Base-by-base conservation (phyloP, 2,888 invertebrate genomes). In the Ligdia adustata region DNA sequence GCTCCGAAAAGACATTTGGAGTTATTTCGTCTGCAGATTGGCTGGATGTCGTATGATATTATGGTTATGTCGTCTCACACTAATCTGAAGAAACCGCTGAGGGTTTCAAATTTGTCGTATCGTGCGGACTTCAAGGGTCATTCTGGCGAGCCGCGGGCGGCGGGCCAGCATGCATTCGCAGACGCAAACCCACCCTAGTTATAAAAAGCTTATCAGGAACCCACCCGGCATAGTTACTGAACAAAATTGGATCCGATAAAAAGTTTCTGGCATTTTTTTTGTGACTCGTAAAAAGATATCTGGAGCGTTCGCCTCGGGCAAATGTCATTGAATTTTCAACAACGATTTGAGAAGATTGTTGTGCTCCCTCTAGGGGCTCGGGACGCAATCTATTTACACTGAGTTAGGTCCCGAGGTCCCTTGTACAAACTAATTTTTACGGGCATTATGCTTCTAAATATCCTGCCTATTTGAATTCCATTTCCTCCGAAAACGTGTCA, bases 231-330 rank as follows among this genome's bases (percentile, higher is more conserved):
- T 76, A 75, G 76, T 76, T 75, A 72, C 77, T 73, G 74, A 72
- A 72, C 78, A 72, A 78, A 80, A 81, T 79, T 79, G 80, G 77
- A 76, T 76, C 69, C 67, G 78, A 78, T 79, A 79, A 77, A 79
- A 76, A 74, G 68, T 75, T 74, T 73, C 58, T 65, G 64, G 66
- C 66, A 73, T 73, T 78, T 79, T 78, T 60, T 75, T 79, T 74
- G 72, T 65, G 67, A 73, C 69, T 75, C 73, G 70, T 75, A 75
- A 75, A 77, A 75, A 73, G 72, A 79, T 76, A 80, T 72, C 71
- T 69, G 62, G 57, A 60, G 60, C 63, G 62, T 61, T 61, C 64
- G 73, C 73, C 68, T 64, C 60, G 54, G 64, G 75, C 74, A 65
- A 69, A 69, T 75, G 75, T 73, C 78, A 75, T 79, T 75, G 77